These are phyloP conservation scores for Alcedo atthis DNA, from an alignment of 2,797 vertebrate genomes.

Conservation along the genomic window DNA sequence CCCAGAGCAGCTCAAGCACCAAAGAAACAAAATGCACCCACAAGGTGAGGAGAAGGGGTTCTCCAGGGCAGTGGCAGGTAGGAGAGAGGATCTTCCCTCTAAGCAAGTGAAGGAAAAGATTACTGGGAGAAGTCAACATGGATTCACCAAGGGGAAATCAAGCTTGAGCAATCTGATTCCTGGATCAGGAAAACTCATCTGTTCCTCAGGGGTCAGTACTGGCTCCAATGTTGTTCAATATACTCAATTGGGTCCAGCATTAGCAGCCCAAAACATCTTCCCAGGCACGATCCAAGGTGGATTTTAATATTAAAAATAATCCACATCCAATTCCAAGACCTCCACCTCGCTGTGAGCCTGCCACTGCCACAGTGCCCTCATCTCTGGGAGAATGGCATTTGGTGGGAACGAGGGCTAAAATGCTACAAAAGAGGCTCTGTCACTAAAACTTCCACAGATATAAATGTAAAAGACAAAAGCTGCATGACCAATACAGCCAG, in stretches of 20 bases:
- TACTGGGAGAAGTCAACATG: neutral
- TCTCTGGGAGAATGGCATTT: neutral
- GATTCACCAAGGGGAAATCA: neutral
- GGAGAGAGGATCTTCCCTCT: neutral
- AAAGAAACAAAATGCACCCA: neutral
- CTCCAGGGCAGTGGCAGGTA: fast-evolving
- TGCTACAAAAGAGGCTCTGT: neutral
- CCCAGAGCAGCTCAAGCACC: neutral
- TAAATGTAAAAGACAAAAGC: neutral
- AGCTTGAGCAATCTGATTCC: neutral
- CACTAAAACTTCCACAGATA: neutral
- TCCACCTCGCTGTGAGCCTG: neutral
- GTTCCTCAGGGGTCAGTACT: neutral
- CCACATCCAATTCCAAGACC: neutral
- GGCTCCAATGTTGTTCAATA: neutral
- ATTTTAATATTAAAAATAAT: neutral
- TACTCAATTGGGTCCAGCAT: neutral
- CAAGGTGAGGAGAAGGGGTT: neutral
- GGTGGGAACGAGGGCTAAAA: neutral
- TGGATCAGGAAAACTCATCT: no score
- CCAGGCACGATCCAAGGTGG: neutral
- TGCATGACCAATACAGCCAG: neutral
- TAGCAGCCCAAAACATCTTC: neutral
- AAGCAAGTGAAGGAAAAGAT: neutral
- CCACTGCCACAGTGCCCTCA: neutral